Evolutionary conservation across 2,113 vertebrate genomes (phyloP), one percentile per base, ranked within the genome.

Genomic region (Phylloscopus trochilus): DNA sequence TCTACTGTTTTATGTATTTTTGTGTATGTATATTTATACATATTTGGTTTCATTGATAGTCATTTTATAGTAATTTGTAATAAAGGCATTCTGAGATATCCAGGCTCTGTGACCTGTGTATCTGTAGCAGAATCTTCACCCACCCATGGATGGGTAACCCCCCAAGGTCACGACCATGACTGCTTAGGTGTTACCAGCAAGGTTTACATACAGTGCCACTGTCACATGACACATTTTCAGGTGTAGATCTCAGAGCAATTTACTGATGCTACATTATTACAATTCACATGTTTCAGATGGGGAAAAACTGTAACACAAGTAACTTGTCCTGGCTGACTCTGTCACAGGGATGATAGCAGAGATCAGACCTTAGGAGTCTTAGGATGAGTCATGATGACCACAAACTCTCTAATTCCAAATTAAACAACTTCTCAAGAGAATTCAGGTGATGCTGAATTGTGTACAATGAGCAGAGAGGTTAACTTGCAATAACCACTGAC

Each of bases 61-160:
- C 1, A 2, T 17, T 60, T 56, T 35, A 3, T 11, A 44, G 18
- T 9, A 35, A 37, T 60, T 85, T 67, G 3, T 35, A 56, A 62
- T 37, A 58, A 35, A 35, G 6, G 12, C 26, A 30, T 46, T 52
- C 41, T 77, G 31, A 58, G 26, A 52, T 69, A 62, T 11, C 5
- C 3, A 10, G 7, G 3, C 10, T 37, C 43, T 27, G 4, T 31
- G 6, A 47, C 3, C 14, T 47, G 30, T 27, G 19, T 15, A 16
- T 27, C 15, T 89, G 4, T 21, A 78, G 7, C 13, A 68, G 37
- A 52, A 59, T n/a, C 16, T 64, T 49, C 39, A 28, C 15, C 13
- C 6, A 31, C 1, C 2, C 1, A 2, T 5, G 20, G 5, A 0
- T 30, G 14, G 6, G 17, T 59, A 15, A 7, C 5, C 4, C 20